Evolutionary conservation across 2,888 invertebrate species (phyloP), one percentile per base, ranked within the genome.

Genomic region (Caradrina clavipalpis): DNA sequence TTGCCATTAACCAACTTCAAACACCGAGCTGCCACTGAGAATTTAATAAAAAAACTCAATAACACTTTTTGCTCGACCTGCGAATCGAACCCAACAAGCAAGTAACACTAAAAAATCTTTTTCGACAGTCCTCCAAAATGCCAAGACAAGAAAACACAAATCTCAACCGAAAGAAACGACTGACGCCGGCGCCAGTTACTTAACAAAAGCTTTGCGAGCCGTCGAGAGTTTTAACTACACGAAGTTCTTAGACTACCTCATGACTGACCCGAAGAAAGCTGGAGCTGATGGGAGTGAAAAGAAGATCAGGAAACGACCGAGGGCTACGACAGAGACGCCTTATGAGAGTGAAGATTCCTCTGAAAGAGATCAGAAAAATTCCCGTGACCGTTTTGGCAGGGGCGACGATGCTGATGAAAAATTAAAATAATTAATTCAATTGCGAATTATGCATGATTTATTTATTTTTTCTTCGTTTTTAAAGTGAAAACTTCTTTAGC

Each of bases 121-220:
- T 6, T 8, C 42, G 42, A 55, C 76, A 76, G 78, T 60, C 11
- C 15, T 68, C 8, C 62, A 73, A 7, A 8, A 47, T 17, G 64
- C 21, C 1, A 17, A 55, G 17, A 42, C 70, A 22, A 64, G 5
- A 15, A 56, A 35, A 19, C 22, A 1, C 1, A 26, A 26, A 26
- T 1, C 0, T 0, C 45, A 45, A 5, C 2, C 45, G 1, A 45
- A 45, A 17, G 17, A 17, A 45, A 5, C 1, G 17, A 1, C 5
- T 17, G 45, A 45, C 5, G 4, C 0, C 1, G 6, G 17, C 5
- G 4, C 0, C 1, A 5, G 17, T 17, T 45, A 3, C 1, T 45
- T 45, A 45, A 1, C 17, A 45, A 45, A 45, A 17, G 17, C 17
- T 5, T 17, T 45, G 0, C 45, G 45, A 1, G 45, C 45, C 6